These are phyloP conservation scores for Tryphoninae sp. DNA, from an alignment of 2,888 invertebrate species.

Conservation along the genomic window DNA sequence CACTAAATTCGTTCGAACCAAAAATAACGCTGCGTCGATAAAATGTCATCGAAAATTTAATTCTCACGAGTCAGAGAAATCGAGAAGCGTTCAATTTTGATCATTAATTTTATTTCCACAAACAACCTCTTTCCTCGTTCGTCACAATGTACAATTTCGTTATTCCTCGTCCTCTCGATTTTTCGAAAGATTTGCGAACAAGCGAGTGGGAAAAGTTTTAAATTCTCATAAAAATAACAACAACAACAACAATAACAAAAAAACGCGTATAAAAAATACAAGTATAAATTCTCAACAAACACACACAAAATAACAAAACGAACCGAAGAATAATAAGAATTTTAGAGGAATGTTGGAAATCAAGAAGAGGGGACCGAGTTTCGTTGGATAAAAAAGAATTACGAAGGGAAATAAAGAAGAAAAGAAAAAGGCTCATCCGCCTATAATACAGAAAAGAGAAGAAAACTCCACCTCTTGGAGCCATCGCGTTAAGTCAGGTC, in stretches of 20 bases:
- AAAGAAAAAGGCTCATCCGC: conserved; percentile 18
- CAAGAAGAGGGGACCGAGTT: conserved; percentile 18
- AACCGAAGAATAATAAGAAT: conserved; percentile 37
- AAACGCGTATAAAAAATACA: background rate
- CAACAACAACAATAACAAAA: background rate
- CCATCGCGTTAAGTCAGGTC: conserved; percentile 77
- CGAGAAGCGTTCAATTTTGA: too few relatives aligned
- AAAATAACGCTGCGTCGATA: too few relatives aligned
- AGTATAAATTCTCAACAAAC: background rate
- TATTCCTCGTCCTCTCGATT: too few relatives aligned
- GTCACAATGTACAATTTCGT: too few relatives aligned
- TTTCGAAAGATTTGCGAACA: too few relatives aligned
- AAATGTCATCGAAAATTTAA: too few relatives aligned
- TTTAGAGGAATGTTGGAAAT: conserved; percentile 38
- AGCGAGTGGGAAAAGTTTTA: background rate
- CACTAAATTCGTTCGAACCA: too few relatives aligned
- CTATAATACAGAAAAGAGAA: conserved; percentile 19
- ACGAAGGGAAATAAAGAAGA: background rate
- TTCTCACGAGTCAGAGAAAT: too few relatives aligned
- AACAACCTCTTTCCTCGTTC: too few relatives aligned
- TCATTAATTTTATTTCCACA: too few relatives aligned
- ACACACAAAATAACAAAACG: conserved; percentile 9
- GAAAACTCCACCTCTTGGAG: conserved; percentile 27
- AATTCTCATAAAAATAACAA: conserved; percentile 1
- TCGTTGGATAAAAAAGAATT: conserved; percentile 20